Evolutionary conservation across 2,113 vertebrate species (phyloP).

Genomic region (Lonchura striata): DNA sequence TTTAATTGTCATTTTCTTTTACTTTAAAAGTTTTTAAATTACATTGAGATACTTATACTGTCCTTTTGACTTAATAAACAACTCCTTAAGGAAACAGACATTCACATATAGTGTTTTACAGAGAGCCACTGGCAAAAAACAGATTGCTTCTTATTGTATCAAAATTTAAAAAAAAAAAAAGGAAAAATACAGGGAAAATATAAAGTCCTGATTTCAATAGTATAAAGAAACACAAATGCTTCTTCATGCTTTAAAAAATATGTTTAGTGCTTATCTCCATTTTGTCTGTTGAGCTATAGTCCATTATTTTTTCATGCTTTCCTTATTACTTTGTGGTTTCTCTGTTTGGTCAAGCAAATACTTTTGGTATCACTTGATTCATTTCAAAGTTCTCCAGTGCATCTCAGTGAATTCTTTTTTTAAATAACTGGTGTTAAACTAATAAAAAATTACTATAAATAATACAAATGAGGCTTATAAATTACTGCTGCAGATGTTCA

Average conservation of each 20-base stretch:
- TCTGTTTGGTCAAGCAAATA: not conserved
- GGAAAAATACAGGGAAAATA: not conserved
- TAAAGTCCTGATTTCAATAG: not conserved
- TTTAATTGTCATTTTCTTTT: not conserved
- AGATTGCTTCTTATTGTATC: not conserved
- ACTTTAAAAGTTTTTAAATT: not conserved
- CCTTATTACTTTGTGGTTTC: not conserved
- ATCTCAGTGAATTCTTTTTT: not conserved
- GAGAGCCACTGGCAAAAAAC: not conserved
- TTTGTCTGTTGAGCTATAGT: not conserved
- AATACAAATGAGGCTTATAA: conserved; percentile 14
- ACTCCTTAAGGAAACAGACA: not conserved
- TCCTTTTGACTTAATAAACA: not conserved
- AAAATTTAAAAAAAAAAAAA: not conserved
- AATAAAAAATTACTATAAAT: conserved; percentile 47
- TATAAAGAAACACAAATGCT: not conserved
- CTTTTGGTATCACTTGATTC: not conserved
- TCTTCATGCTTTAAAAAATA: not conserved
- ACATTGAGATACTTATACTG: not conserved
- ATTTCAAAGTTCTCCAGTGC: not conserved
- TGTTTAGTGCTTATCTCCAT: not conserved
- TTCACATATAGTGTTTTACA: not conserved
- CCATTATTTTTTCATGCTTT: not conserved
- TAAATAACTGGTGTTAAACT: not conserved
- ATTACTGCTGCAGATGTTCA: conserved; percentile 53